These are phyloP conservation scores for Mugil cephalus DNA, from an alignment of 2,113 vertebrate genomes.

Conservation along the genomic window DNA sequence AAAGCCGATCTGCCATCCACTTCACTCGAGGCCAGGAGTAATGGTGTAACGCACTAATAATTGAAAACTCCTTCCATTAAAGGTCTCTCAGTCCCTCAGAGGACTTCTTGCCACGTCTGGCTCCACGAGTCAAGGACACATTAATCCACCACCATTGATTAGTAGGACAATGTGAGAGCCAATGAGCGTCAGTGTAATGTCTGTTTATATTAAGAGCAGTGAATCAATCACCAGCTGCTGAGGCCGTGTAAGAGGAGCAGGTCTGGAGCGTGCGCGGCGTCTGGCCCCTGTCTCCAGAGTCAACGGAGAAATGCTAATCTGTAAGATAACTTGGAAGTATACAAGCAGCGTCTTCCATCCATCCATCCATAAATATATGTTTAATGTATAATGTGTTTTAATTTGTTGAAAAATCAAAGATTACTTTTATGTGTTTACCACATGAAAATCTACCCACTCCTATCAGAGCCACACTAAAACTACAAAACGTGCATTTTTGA, in stretches of 20 bases:
- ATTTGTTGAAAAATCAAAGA: not conserved
- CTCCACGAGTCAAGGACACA: slow-evolving; percentile 54
- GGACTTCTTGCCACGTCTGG: slow-evolving; percentile 33
- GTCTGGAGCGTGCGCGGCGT: slow-evolving; percentile 2
- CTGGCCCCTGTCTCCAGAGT: slow-evolving; percentile 6
- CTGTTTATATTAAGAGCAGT: slow-evolving; percentile 61
- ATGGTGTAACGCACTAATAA: slow-evolving; percentile 15
- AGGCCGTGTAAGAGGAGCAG: slow-evolving; percentile 41
- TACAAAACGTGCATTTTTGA: not conserved
- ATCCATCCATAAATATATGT: too few relatives aligned
- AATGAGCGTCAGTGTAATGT: slow-evolving; percentile 42
- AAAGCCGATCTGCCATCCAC: not conserved
- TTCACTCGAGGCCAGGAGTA: not conserved
- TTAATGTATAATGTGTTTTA: too few relatives aligned
- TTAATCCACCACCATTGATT: slow-evolving; percentile 53
- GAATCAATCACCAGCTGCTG: slow-evolving; percentile 56
- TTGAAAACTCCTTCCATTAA: slow-evolving; percentile 32
- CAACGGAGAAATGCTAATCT: not conserved
- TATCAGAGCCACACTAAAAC: too few relatives aligned
- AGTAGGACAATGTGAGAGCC: slow-evolving; percentile 26
- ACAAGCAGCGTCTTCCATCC: too few relatives aligned
- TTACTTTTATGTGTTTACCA: not conserved
- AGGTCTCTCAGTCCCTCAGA: slow-evolving; percentile 29
- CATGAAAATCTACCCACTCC: too few relatives aligned
- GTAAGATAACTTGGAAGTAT: too few relatives aligned